Percentiles rank a stretch among this genome's conserved stretches.
phyloP scores from a whole-genome alignment of 1,140 invertebrate species.

The Aphis craccivora region DNA sequence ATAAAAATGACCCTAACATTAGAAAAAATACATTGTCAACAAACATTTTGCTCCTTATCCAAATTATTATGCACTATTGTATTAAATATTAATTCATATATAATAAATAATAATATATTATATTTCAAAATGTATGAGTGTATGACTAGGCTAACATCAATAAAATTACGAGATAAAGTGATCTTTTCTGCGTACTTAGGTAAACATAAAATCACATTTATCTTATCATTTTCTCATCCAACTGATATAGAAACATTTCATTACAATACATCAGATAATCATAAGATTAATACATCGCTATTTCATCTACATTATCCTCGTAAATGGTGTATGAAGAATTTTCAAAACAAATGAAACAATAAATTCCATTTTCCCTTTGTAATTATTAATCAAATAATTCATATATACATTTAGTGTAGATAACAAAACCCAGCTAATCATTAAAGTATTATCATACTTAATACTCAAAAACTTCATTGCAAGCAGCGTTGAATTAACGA shows the following conservation, averaged over 20 bases:
- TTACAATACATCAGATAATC: background rate
- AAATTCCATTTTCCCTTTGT: background rate
- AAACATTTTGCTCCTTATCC: background rate
- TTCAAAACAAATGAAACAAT: background rate
- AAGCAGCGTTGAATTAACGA: background rate
- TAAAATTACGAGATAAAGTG: background rate
- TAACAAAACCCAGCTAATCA: background rate
- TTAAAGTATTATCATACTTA: background rate
- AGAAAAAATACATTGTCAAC: background rate
- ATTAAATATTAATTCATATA: background rate
- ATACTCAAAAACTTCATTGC: background rate
- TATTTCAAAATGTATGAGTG: background rate
- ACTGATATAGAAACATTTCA: background rate
- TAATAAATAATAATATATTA: background rate
- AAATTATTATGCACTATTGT: too few species aligned
- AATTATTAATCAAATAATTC: background rate
- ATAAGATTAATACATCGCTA: slow-evolving; percentile 27
- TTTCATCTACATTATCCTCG: background rate
- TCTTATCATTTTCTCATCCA: background rate
- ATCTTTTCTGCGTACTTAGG: background rate
- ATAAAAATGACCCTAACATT: background rate
- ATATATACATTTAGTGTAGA: background rate
- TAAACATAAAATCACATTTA: background rate
- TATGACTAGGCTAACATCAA: background rate
- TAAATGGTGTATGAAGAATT: background rate